Base-by-base conservation (phyloP, 1,140 invertebrate species). In the Metopolophium dirhodum region DNA sequence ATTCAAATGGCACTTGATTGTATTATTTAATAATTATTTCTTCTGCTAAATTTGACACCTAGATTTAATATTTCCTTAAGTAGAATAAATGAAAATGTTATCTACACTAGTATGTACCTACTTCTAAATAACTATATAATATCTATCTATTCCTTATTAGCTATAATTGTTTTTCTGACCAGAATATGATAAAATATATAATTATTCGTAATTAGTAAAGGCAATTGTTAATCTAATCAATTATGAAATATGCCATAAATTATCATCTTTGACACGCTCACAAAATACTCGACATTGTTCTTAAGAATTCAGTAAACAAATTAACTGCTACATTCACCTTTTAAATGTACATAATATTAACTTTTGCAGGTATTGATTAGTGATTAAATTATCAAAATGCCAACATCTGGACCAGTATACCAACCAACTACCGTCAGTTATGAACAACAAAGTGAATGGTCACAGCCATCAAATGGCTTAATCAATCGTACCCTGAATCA, bases 341-440 rank as follows among this genome's bases (percentile, higher is more conserved):
- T 37, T 35, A 14, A 41, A 37, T 89, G 22, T 77, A 77, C 11
- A 1, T 77, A 18, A 35, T 77, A 7, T 77, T 54, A 35, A 18
- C 6, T 57, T 37, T 54, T 30, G 1, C 47, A 89, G 88, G 51
- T 57, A 22, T 89, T 57, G 9, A n/a, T 49, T 41, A 37, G 35
- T 68, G 23, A 68, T 82, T 85, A 0, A 86, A 83, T 45, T 30
- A 51, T 86, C 41, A 93, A 77, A 49, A 94, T 94, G 93, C 93
- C 93, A 20, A 49, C 93, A 6, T 92, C 91, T 0, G 93, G 93
- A 37, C 93, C 93, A 54, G 93, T 94, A 26, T 94, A 94, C 57
- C 93, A 94, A 9, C 93, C 93, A n/a, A 94, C 93, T 26, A 94
- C 93, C 23, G 93, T 94, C 35, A 91, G 93, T 23, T 94, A 94